phyloP scores from a whole-genome alignment of 2,797 vertebrate genomes.

The Sebastes iracundus region DNA sequence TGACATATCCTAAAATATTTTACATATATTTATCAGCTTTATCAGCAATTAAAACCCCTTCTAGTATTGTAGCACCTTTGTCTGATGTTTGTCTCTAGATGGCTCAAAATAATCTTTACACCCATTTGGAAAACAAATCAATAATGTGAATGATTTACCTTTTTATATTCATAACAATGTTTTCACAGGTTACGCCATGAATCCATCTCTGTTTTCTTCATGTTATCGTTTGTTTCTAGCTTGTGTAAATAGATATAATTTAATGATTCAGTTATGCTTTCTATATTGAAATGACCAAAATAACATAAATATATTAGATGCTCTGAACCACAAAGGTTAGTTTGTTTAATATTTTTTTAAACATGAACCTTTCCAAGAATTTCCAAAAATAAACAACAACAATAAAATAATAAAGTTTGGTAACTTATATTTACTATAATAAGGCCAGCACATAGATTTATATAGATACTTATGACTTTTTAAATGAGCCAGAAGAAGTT shows the following conservation, averaged over 20 bases:
- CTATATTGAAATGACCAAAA: not conserved
- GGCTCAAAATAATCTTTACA: not conserved
- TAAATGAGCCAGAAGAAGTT: not conserved
- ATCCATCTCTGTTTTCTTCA: not conserved
- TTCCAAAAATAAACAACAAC: not conserved
- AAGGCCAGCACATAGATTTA: not conserved
- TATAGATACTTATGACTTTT: not conserved
- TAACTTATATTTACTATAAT: not conserved
- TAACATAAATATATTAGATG: not conserved
- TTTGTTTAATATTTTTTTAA: not conserved
- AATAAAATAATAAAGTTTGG: not conserved
- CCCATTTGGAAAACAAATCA: not conserved
- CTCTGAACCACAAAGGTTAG: not conserved
- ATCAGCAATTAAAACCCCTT: not conserved
- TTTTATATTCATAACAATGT: not conserved
- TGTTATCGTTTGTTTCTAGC: not conserved
- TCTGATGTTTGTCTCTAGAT: not conserved
- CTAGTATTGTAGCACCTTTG: not conserved
- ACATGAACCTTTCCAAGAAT: not conserved
- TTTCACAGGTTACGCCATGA: not conserved
- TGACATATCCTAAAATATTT: not conserved
- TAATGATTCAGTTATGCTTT: not conserved
- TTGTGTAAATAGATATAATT: not conserved
- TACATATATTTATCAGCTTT: not conserved
- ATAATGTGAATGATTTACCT: not conserved